phyloP scores from a whole-genome alignment of 2,888 invertebrate species.

The Polydrusus tereticollis region DNA sequence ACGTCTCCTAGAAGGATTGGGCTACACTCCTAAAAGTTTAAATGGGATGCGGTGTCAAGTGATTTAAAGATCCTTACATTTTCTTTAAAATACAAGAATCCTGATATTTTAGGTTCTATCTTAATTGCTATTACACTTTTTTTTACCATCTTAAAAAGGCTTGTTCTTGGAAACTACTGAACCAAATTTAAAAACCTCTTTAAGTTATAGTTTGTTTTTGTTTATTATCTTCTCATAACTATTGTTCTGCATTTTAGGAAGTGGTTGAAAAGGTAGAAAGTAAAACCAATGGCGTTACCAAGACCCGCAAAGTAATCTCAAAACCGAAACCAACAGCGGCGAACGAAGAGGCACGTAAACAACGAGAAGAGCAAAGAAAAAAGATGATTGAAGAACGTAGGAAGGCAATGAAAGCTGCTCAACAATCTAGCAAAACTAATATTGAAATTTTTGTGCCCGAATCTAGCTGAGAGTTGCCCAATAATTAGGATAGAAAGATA shows the following conservation, averaged over 20 bases:
- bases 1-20: no score
- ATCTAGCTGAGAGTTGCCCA: constrained; percentile 62
- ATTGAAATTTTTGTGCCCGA: constrained; percentile 67
- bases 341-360: constrained; percentile 69
- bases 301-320: constrained; percentile 49
- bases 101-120: no score
- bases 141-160: no score
- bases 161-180: no score
- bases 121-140: no score
- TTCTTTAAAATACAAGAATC: no score
- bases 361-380: constrained; percentile 80
- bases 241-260: constrained; percentile 30
- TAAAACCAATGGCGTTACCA: constrained; percentile 50
- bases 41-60: no score
- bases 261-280: constrained; percentile 47
- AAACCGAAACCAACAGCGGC: constrained; percentile 63
- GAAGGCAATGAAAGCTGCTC: constrained; percentile 69
- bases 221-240: background rate
- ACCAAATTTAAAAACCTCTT: no score
- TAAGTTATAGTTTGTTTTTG: background rate
- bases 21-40: no score
- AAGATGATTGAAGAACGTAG: constrained; percentile 84
- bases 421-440: constrained; percentile 61
- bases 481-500: constrained; percentile 29
- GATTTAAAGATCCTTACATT: no score